Percentiles rank a stretch among this genome's conserved stretches.
Conservation (phyloP, 2,797 vertebrate genomes). For the Manis pentadactyla region DNA sequence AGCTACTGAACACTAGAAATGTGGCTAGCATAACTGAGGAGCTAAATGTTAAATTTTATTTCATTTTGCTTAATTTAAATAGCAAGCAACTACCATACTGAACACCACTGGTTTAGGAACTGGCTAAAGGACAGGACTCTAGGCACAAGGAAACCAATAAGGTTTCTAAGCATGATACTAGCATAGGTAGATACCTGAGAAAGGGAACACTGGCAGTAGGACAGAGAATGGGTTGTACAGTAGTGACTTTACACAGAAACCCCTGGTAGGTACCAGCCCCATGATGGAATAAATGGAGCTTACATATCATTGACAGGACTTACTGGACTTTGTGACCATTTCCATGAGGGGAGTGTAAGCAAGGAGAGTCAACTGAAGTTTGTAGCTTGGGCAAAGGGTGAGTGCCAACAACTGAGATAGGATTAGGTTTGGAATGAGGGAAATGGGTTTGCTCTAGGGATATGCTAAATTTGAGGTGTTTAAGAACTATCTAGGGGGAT, state of each 20-base stretch:
- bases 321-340: neutral
- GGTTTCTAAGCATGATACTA: neutral
- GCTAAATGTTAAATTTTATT: conserved; percentile 15
- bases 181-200: neutral
- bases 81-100: neutral
- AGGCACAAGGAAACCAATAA: neutral
- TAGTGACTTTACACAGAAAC: neutral
- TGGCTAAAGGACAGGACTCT: neutral
- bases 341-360: neutral
- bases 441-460: conserved; percentile 16
- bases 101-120: neutral
- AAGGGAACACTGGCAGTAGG: neutral
- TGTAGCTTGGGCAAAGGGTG: neutral
- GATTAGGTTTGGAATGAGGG: neutral
- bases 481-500: neutral
- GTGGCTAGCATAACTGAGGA: neutral
- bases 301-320: neutral
- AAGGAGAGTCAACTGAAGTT: neutral
- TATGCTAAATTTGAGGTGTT: conserved; percentile 11
- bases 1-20: neutral
- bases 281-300: neutral
- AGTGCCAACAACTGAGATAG: neutral
- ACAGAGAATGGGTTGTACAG: neutral
- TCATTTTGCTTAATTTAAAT: conserved; percentile 17
- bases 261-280: neutral